Evolutionary conservation across 2,797 vertebrate genomes (phyloP).

Genomic region (Echeneis naucrates): DNA sequence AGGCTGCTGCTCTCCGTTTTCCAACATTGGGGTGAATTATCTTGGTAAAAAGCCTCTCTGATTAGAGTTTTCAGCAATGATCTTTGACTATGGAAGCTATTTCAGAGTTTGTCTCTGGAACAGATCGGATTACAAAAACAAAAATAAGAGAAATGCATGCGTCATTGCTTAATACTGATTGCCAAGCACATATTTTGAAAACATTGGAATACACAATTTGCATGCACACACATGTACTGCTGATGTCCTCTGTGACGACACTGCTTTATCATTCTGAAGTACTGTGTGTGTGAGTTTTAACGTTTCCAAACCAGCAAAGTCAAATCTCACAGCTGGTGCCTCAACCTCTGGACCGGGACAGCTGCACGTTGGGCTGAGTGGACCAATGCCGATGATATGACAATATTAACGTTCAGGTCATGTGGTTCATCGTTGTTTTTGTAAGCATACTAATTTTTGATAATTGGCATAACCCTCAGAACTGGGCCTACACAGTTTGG

Average conservation of each 20-base stretch:
- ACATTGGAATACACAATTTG: slow-evolving; percentile 30
- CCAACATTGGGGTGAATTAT: slow-evolving; percentile 17
- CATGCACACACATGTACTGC: slow-evolving; percentile 4
- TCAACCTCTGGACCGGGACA: not conserved
- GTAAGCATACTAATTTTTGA: not conserved
- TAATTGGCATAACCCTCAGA: not conserved
- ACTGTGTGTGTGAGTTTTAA: not conserved
- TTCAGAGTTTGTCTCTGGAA: slow-evolving; percentile 65
- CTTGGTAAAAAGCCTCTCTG: slow-evolving; percentile 35
- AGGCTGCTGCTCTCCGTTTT: slow-evolving; percentile 7
- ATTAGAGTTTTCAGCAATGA: slow-evolving; percentile 40
- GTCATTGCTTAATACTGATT: slow-evolving; percentile 62
- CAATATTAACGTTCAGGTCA: too few relatives aligned
- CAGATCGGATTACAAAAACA: slow-evolving; percentile 72
- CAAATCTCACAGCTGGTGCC: too few relatives aligned
- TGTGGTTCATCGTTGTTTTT: not conserved
- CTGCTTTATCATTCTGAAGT: not conserved
- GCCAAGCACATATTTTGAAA: slow-evolving; percentile 57
- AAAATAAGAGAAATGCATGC: slow-evolving; percentile 53
- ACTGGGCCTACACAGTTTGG: not conserved
- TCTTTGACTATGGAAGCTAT: slow-evolving; percentile 44
- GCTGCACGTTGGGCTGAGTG: not conserved
- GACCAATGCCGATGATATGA: too few relatives aligned
- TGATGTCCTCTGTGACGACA: slow-evolving; percentile 2
- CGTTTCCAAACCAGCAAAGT: not conserved